Base-by-base conservation (phyloP, 2,888 invertebrate genomes). In the Acanthopleura granulata region DNA sequence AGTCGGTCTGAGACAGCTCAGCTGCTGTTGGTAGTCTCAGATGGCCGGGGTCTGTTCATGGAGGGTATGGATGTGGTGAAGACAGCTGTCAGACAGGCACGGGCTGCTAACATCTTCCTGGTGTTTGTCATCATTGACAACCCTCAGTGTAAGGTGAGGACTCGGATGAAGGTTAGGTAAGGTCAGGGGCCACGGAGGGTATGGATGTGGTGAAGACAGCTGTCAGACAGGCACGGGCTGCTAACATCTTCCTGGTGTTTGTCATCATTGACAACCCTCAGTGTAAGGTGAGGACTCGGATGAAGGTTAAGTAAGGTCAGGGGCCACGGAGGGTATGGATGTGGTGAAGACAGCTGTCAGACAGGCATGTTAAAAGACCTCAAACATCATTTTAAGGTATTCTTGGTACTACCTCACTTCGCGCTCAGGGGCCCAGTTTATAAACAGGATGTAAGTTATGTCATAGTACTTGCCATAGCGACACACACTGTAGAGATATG, bases 121-220 rank as follows among this genome's bases (percentile, higher is more conserved):
- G 96, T 99, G 9, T 99, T 98, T 89, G 94, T 99, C 72, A 95
- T 99, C 79, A 94, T 99, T 70, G 99, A 99, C 90, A 97, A 96
- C 92, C 97, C 97, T 12, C 93, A 94, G 80, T 96, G 95, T 89
- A 95, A 96, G 93, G 96, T 95, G 86, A 89, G 88, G 9, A 40
- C 40, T 6, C 40, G 9, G 40, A n/a, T n/a, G 40, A 9, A 40
- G 40, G 40, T 40, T 3, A 9, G 40, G 40, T n/a, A n/a, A n/a
- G 99, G 99, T 0, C 93, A 97, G 62, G 97, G 97, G 0, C 94
- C 90, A 96, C 97, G 88, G 91, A 92, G 78, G 98, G 98, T 0
- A 94, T 94, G 84, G 93, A 94, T 0, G 93, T 92, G 77, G 95
- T 98, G 1, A 92, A 92, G 79, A 93, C 93, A 81, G 95, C 97